Evolutionary conservation across 2,888 invertebrate species (phyloP), one percentile per base, ranked within the genome.

Genomic region (Polydrusus pterygomalis): DNA sequence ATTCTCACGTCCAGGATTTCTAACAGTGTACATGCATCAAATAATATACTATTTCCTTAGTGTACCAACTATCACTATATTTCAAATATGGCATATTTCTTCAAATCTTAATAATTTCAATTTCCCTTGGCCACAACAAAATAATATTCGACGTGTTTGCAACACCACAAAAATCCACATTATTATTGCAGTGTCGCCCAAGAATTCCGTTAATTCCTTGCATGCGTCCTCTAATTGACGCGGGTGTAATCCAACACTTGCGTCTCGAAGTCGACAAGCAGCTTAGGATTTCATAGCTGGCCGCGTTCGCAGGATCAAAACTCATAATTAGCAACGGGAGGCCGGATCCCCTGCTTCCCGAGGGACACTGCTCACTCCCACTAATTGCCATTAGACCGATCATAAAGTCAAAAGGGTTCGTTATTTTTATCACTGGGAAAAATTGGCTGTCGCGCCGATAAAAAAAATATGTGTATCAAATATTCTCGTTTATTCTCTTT

Each of bases 201-300:
- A 60, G 58, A 60, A 38, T 69, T 70, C 76, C 74, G 77, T 49
- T 81, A 81, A 81, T 81, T 76, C 80, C 77, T 68, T 75, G 74
- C 79, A 78, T 79, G 79, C 79, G 80, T 77, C 82, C 82, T 80
- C 85, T 86, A 87, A 87, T 87, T 87, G 87, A 85, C 85, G 83
- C 74, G 63, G 81, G 81, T 81, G 87, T 86, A 86, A 87, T 85
- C 86, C 86, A 84, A 86, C 86, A 84, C 86, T 84, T 83, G 83
- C 84, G 81, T 81, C 83, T 83, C 75, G 54, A 67, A 67, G 64
- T 58, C 56, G 82, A 83, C 82, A 87, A 85, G 86, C 84, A 84
- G 87, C 86, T 87, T 86, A 86, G 84, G 83, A 85, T 86, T 86
- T 85, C 85, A 84, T 85, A 84, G 80, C 80, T 79, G 80, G 73